phyloP scores from a whole-genome alignment of 2,113 vertebrate species.

The Antechinus stuartii region DNA sequence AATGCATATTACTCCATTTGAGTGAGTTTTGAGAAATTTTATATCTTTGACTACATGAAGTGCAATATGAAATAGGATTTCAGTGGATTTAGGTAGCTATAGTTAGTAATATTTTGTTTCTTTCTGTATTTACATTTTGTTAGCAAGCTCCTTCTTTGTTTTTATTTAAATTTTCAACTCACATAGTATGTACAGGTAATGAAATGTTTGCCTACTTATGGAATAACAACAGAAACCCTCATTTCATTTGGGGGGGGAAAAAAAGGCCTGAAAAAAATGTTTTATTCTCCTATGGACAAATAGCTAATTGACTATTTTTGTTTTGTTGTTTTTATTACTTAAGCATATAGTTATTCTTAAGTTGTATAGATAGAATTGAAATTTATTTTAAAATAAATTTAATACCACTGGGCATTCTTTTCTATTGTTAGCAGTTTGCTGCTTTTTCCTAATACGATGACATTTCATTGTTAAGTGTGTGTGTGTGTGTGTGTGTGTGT shows the following conservation, averaged over 20 bases:
- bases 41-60: not conserved
- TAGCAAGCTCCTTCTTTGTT: slow-evolving; percentile 14
- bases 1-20: not conserved
- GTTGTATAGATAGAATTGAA: not conserved
- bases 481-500: not conserved
- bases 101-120: not conserved
- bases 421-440: not conserved
- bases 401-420: not conserved
- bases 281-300: not conserved
- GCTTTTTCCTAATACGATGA: not conserved
- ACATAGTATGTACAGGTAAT: not conserved
- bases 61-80: not conserved
- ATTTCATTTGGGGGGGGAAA: slow-evolving; percentile 18
- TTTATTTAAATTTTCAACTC: slow-evolving; percentile 7
- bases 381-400: not conserved
- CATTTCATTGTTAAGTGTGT: slow-evolving; percentile 2
- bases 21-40: slow-evolving; percentile 27
- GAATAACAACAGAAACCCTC: not conserved
- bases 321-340: not conserved
- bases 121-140: not conserved
- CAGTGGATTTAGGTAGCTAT: not conserved
- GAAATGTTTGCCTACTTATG: not conserved
- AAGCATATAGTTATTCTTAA: not conserved
- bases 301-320: not conserved
- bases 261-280: not conserved